Evolutionary conservation across 1,140 invertebrate species (phyloP).

Genomic region (Eumeta japonica): DNA sequence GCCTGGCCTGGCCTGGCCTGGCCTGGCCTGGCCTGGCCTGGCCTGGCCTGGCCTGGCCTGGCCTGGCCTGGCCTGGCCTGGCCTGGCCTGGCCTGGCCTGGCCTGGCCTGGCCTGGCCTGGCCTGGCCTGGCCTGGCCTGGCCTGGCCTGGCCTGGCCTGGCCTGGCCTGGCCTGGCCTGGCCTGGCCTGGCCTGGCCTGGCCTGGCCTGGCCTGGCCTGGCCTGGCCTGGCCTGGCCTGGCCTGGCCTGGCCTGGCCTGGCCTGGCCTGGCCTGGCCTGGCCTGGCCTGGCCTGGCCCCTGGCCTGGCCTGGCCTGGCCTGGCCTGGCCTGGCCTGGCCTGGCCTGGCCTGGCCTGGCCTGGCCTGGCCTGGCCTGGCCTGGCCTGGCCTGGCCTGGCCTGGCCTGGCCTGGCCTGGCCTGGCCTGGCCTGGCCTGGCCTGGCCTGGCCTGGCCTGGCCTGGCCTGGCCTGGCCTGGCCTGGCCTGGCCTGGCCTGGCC

Average conservation of each 20-base stretch:
- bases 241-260: constrained; percentile 1
- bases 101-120: constrained; percentile 1
- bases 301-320: too few species aligned
- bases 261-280: constrained; percentile 4
- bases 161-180: constrained; percentile 1
- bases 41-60: constrained; percentile 1
- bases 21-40: constrained; percentile 1
- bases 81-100: constrained; percentile 11
- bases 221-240: constrained; percentile 1
- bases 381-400: constrained; percentile 4
- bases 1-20: background rate
- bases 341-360: constrained; percentile 3
- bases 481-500: constrained; percentile 1
- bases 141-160: constrained; percentile 1
- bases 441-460: background rate
- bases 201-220: constrained; percentile 1
- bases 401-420: constrained; percentile 7
- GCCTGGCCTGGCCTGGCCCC: too few species aligned
- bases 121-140: constrained; percentile 1
- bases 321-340: background rate
- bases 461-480: background rate
- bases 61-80: constrained; percentile 1
- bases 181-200: background rate
- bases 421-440: background rate
- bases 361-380: constrained; percentile 12